A percentile compares a stretch with the other conserved stretches of the same genome.
Evolutionary conservation across 2,888 invertebrate species (phyloP).

Genomic region (Phymatocera aterrima): DNA sequence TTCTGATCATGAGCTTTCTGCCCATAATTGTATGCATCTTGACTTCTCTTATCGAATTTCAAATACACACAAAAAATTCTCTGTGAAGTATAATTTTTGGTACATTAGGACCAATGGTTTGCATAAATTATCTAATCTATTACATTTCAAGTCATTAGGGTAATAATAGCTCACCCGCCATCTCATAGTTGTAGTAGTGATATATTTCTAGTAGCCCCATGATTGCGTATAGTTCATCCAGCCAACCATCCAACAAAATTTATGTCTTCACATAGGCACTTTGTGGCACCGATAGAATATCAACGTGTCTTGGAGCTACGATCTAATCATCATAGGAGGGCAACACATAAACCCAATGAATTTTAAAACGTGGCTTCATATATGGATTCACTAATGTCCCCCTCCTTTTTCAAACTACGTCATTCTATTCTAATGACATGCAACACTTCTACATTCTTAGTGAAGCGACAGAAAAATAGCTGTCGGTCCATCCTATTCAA

Average conservation of each 20-base stretch:
- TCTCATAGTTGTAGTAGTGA: conserved; percentile 51
- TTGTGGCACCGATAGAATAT: not conserved
- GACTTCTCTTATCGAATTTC: not conserved
- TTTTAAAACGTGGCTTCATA: conserved; percentile 19
- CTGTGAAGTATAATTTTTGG: not conserved
- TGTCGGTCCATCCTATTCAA: not conserved
- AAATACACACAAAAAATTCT: not conserved
- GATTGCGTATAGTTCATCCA: conserved; percentile 24
- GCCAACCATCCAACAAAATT: conserved; percentile 36
- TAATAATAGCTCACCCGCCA: conserved; percentile 50
- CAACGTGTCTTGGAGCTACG: not conserved
- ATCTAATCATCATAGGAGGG: conserved; percentile 18
- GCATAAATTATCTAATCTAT: not conserved
- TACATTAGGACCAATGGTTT: not conserved
- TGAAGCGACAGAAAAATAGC: not conserved
- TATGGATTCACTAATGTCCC: conserved; percentile 18
- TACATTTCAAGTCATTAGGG: not conserved
- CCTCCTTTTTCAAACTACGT: conserved; percentile 30
- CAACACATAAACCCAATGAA: conserved; percentile 17
- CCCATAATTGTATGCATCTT: not conserved
- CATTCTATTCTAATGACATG: conserved; percentile 28
- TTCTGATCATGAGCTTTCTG: conserved; percentile 4
- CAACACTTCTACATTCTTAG: not conserved
- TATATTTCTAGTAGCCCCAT: conserved; percentile 52
- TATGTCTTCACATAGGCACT: conserved; percentile 29